Percentiles rank a stretch among this genome's conserved stretches.
phyloP scores from a whole-genome alignment of 2,888 invertebrate genomes.

The Isotomurus palustris region DNA sequence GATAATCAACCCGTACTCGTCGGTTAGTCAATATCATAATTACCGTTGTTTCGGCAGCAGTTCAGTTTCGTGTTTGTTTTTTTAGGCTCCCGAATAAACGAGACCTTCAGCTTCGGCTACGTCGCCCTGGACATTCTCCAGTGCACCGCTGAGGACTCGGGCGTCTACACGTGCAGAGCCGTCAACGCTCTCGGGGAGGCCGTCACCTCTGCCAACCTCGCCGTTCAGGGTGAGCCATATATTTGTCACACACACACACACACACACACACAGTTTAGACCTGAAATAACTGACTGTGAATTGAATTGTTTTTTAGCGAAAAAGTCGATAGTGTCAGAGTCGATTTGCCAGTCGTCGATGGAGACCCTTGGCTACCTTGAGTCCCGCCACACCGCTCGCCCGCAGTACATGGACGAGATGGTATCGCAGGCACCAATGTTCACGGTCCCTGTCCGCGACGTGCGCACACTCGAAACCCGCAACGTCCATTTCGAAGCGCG shows the following conservation, averaged over 20 bases:
- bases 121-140: constrained; percentile 91
- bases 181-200: constrained; percentile 88
- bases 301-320: constrained; percentile 53
- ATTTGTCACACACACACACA: neutral
- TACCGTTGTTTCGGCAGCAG: neutral
- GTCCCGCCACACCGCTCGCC: neutral
- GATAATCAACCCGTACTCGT: constrained; percentile 85
- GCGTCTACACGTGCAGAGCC: constrained; percentile 90
- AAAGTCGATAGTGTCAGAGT: constrained; percentile 56
- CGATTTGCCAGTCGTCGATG: constrained; percentile 9
- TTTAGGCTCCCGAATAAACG: constrained; percentile 80
- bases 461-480: constrained; percentile 81
- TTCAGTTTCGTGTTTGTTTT: neutral
- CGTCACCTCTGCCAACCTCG: constrained; percentile 81
- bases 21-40: constrained; percentile 50
- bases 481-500: constrained; percentile 91
- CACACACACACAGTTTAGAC: neutral
- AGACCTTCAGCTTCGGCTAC: constrained; percentile 68
- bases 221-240: constrained; percentile 64
- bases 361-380: constrained; percentile 21
- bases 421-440: constrained; percentile 86
- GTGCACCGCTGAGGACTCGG: constrained; percentile 92
- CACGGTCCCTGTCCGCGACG: constrained; percentile 82
- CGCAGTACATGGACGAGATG: constrained; percentile 67
- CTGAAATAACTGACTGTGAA: too few relatives aligned